Percentiles rank a stretch among this genome's conserved stretches.
Conservation (phyloP, 2,888 invertebrate genomes). For the Agriopis leucophaearia region DNA sequence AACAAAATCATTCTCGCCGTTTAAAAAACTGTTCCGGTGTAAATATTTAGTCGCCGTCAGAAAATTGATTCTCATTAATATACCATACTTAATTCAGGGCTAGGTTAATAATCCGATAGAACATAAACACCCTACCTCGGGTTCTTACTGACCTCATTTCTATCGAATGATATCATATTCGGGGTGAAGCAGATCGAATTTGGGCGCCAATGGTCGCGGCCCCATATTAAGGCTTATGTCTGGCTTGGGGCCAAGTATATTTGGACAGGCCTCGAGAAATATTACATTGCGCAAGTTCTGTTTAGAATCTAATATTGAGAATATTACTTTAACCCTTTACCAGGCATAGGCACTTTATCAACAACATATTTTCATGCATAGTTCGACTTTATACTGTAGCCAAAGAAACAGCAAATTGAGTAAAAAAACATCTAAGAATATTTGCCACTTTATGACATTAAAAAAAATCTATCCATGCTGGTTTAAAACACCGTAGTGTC, state of each 20-base stretch:
- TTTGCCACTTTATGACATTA: too few relatives aligned
- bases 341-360: neutral
- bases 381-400: too few relatives aligned
- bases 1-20: too few relatives aligned
- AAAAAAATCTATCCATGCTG: too few relatives aligned
- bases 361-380: too few relatives aligned
- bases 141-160: constrained; percentile 14
- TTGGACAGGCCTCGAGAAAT: constrained; percentile 12
- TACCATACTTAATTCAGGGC: neutral
- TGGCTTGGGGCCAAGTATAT: constrained; percentile 13
- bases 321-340: neutral
- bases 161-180: constrained; percentile 17
- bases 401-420: too few relatives aligned
- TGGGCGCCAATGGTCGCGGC: constrained; percentile 6
- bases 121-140: constrained; percentile 12
- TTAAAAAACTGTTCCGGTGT: too few relatives aligned
- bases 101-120: constrained; percentile 3
- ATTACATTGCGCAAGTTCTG: constrained; percentile 7
- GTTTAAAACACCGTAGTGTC: too few relatives aligned
- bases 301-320: neutral
- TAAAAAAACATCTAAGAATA: too few relatives aligned
- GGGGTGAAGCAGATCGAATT: constrained; percentile 17
- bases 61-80: neutral
- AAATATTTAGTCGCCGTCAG: neutral
- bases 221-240: constrained; percentile 17